These are phyloP conservation scores for Ammodytes marinus DNA, from an alignment of 2,113 vertebrate genomes.

Conservation along the genomic window DNA sequence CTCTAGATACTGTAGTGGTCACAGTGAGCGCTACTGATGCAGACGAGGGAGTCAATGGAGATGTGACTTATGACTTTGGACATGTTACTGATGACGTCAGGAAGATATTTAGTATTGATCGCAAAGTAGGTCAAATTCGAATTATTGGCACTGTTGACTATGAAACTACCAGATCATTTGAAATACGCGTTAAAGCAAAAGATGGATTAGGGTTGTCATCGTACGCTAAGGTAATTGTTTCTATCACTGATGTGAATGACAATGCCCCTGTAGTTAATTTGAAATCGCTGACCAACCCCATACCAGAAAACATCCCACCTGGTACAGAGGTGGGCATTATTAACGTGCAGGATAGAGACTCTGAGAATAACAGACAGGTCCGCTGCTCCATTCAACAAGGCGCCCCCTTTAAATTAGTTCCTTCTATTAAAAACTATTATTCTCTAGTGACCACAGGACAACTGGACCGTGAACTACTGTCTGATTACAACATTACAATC, in stretches of 20 bases:
- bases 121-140: constrained; percentile 77
- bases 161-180: constrained; percentile 76
- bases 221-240: constrained; percentile 74
- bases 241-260: constrained; percentile 84
- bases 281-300: constrained; percentile 76
- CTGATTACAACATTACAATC: constrained; percentile 76
- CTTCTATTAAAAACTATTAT: constrained; percentile 11
- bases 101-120: constrained; percentile 76
- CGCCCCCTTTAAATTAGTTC: constrained; percentile 73
- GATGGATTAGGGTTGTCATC: constrained; percentile 78
- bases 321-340: constrained; percentile 80
- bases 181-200: constrained; percentile 82
- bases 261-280: constrained; percentile 81
- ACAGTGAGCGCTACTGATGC: constrained; percentile 82
- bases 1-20: constrained; percentile 52
- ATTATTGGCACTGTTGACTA: constrained; percentile 78
- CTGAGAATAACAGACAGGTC: too few species aligned
- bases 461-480: constrained; percentile 72
- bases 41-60: constrained; percentile 84
- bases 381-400: constrained; percentile 1
- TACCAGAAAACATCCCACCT: constrained; percentile 75
- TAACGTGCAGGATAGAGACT: constrained; percentile 41
- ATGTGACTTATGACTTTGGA: constrained; percentile 82
- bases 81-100: constrained; percentile 74
- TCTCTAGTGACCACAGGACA: constrained; percentile 54